These are phyloP conservation scores for Prinia subflava DNA, from an alignment of 2,113 vertebrate species.

Conservation along the genomic window DNA sequence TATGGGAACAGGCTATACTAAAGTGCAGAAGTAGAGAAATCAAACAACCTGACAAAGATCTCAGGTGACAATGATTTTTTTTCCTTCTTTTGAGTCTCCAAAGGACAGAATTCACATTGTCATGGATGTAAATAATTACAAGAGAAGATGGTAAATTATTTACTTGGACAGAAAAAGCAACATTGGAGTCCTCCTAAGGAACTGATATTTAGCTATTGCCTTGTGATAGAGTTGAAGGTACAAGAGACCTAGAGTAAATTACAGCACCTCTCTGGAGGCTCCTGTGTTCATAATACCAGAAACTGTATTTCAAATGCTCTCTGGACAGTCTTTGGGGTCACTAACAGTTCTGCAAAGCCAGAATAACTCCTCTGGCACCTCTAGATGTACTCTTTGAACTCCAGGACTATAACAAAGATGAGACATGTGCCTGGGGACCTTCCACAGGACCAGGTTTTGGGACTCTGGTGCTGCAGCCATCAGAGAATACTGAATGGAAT, in stretches of 20 bases:
- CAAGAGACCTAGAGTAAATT: background rate
- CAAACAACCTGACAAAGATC: background rate
- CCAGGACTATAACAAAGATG: background rate
- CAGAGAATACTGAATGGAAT: background rate
- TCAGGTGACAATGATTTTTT: background rate
- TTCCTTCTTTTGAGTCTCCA: background rate
- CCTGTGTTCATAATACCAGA: background rate
- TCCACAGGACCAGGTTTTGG: background rate
- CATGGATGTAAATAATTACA: background rate
- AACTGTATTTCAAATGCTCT: background rate
- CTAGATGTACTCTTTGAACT: background rate
- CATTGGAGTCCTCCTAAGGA: background rate
- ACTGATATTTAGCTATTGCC: background rate
- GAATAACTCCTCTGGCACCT: background rate
- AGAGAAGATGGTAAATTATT: background rate
- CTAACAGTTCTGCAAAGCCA: background rate
- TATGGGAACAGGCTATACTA: background rate
- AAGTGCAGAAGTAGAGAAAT: background rate
- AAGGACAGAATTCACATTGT: background rate
- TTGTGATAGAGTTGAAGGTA: background rate
- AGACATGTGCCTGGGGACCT: background rate
- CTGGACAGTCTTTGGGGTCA: background rate
- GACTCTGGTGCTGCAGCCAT: background rate
- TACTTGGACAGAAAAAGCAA: background rate
- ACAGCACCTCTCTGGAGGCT: background rate